phyloP scores from a whole-genome alignment of 2,888 invertebrate species.

The Eupsilia transversa region DNA sequence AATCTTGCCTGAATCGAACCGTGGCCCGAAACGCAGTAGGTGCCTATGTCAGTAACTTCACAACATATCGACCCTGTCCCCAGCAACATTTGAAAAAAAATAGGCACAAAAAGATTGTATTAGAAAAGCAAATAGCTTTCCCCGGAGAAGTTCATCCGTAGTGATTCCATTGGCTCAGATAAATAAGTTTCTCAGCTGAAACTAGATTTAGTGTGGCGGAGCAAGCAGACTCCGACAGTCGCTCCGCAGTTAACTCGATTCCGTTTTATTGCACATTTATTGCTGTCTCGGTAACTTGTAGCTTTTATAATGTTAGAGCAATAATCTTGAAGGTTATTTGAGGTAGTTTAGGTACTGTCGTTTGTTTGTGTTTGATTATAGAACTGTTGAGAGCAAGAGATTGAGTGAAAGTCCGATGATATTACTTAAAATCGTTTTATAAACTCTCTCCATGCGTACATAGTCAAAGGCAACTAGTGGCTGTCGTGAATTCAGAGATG shows the following conservation, averaged over 20 bases:
- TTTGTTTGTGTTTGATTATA: constrained; percentile 9
- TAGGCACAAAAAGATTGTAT: constrained; percentile 22
- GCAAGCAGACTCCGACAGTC: constrained; percentile 53
- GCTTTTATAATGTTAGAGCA: constrained; percentile 50
- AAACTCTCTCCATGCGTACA: too few relatives aligned
- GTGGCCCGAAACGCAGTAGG: neutral
- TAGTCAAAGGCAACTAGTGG: too few relatives aligned
- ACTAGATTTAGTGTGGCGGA: constrained; percentile 63
- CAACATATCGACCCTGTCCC: neutral
- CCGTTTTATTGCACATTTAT: constrained; percentile 64
- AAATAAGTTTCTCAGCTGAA: constrained; percentile 66
- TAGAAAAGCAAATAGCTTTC: constrained; percentile 54
- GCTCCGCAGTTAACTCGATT: constrained; percentile 66
- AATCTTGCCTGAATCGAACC: neutral
- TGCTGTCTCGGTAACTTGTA: constrained; percentile 55
- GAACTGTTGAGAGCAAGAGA: neutral
- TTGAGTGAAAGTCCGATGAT: too few relatives aligned
- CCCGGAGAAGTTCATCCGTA: constrained; percentile 48
- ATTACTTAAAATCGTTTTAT: too few relatives aligned
- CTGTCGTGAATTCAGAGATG: too few relatives aligned
- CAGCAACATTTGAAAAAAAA: constrained; percentile 16
- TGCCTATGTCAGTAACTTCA: neutral
- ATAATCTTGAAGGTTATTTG: constrained; percentile 35
- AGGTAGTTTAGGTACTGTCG: constrained; percentile 10
- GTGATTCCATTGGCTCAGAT: constrained; percentile 66